Evolutionary conservation across 1,140 invertebrate species (phyloP).

Genomic region (Cydia strobilella): DNA sequence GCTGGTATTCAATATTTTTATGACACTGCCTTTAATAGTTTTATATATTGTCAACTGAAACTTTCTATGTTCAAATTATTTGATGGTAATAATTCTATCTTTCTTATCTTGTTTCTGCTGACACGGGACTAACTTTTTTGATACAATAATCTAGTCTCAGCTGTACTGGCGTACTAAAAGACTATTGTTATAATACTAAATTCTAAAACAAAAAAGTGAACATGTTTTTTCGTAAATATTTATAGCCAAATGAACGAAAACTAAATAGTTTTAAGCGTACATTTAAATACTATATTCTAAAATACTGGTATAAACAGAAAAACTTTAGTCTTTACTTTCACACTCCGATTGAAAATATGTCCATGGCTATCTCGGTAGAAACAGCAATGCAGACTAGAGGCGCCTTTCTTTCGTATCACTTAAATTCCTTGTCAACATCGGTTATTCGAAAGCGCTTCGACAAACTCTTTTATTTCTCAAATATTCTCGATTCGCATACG

Average conservation of each 20-base stretch:
- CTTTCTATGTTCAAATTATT: too few species aligned
- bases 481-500: conserved; percentile 18
- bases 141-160: conserved; percentile 28
- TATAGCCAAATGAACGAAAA: too few species aligned
- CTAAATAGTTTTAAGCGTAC: too few species aligned
- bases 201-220: too few species aligned
- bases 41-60: too few species aligned
- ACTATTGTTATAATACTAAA: too few species aligned
- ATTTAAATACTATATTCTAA: too few species aligned
- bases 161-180: neutral
- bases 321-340: neutral
- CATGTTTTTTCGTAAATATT: too few species aligned
- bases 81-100: too few species aligned
- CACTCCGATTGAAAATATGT: neutral
- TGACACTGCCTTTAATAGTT: too few species aligned
- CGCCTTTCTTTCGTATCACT: conserved; percentile 9
- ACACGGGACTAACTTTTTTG: conserved; percentile 9
- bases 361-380: neutral
- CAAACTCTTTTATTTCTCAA: conserved; percentile 26
- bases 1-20: too few species aligned
- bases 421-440: conserved; percentile 27
- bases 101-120: conserved; percentile 26
- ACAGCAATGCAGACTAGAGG: neutral
- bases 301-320: neutral
- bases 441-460: conserved; percentile 18